Base-by-base conservation (phyloP, 2,888 invertebrate genomes). In the Papilio gigon region DNA sequence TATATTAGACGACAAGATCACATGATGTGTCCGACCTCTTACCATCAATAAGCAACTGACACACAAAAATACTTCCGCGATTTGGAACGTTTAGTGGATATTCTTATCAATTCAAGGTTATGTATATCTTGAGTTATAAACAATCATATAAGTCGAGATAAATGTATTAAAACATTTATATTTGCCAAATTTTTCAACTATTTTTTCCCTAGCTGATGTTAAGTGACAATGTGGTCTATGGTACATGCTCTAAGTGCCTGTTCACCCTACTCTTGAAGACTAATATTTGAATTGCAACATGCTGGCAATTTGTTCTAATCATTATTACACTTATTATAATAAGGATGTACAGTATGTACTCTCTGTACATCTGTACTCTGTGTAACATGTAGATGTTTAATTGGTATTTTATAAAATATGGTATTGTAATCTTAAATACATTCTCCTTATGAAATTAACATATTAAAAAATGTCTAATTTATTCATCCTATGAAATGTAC, bases 21-120 rank as follows among this genome's bases (percentile, higher is more conserved):
- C 44, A 44, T 44, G 44, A 40, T 47, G n/a, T n/a, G 27, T 53
- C 12, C 14, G 14, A 50, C 50, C 53, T 50, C 50, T 53, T 53
- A n/a, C 4, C 25, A 53, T 53, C 30, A 30, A 2, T 1, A 53
- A 53, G n/a, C 30, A 27, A 50, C n/a, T n/a, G n/a, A 47, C 22
- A 1, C 50, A 50, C 27, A 17, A 17, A 25, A 30, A 30, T 30
- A 30, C 30, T 53, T 53, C 53, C 53, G 30, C 8, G 53, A 8
- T 30, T 30, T 27, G 53, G 17, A 40, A 22, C 37, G 6, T 59
- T 20, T 60, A 9, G 25, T 25, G 22, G 22, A 12, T 59, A 35
- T 25, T 66, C 20, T 66, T 60, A 66, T 66, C 66, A 60, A 27
- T 5, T 27, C 67, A 67, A 66, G 66, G 66, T 17, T 66, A 25